A percentile compares a stretch with the other conserved stretches of the same genome.
Conservation (phyloP, 2,888 invertebrate species). For the Ametastegia equiseti region DNA sequence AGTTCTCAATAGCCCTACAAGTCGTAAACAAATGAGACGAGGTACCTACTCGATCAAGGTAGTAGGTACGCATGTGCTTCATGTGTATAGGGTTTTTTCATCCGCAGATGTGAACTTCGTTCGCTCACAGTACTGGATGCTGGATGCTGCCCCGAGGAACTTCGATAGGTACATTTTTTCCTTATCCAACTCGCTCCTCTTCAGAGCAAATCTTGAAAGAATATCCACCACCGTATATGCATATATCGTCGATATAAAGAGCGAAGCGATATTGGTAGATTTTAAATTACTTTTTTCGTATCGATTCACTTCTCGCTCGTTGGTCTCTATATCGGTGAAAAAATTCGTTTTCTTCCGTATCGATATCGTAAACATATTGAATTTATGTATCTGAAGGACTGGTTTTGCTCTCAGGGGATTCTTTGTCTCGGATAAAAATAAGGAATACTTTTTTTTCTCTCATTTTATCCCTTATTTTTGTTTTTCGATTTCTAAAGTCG, state of each 20-base stretch:
- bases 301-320: neutral
- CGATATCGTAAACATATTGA: slow-evolving; percentile 26
- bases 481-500: neutral
- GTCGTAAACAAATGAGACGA: slow-evolving; percentile 40
- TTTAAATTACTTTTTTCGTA: neutral
- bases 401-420: slow-evolving; percentile 31
- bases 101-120: neutral
- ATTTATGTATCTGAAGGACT: slow-evolving; percentile 27
- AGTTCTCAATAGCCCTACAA: slow-evolving; percentile 37
- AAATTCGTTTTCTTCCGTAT: neutral
- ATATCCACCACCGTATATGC: neutral
- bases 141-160: neutral
- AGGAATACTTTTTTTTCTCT: neutral
- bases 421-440: slow-evolving; percentile 34
- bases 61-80: neutral
- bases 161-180: neutral
- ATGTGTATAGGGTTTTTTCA: neutral
- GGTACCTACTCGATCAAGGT: neutral
- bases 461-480: neutral
- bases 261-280: too few species aligned
- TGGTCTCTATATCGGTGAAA: neutral
- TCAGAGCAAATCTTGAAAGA: neutral
- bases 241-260: neutral
- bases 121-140: neutral
- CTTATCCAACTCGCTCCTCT: neutral